These are phyloP conservation scores for Fratercula arctica DNA, from an alignment of 2,797 vertebrate species.

Conservation along the genomic window DNA sequence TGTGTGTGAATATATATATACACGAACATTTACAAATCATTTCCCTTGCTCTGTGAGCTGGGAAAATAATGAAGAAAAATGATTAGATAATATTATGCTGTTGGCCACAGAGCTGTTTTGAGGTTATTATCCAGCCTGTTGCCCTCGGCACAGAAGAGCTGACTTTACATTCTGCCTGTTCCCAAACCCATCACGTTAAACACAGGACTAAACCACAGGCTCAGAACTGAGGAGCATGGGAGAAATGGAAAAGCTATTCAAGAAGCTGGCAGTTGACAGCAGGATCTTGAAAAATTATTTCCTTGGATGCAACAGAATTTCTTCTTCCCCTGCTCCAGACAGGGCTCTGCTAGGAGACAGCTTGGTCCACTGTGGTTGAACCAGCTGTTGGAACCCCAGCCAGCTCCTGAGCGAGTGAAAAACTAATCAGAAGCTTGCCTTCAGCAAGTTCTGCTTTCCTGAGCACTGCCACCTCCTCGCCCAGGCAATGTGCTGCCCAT, in stretches of 20 bases:
- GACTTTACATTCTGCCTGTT: neutral
- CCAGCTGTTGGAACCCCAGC: conserved; percentile 11
- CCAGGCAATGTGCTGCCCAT: neutral
- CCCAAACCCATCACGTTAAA: neutral
- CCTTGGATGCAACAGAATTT: neutral
- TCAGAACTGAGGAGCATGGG: neutral
- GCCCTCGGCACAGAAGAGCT: neutral
- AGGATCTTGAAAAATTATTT: conserved; percentile 21
- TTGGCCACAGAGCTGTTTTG: neutral
- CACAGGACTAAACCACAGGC: neutral
- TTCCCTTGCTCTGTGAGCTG: neutral
- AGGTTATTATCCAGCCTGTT: neutral
- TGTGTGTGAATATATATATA: rapidly evolving
- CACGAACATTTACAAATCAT: neutral
- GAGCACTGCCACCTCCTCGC: rapidly evolving
- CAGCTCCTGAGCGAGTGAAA: neutral
- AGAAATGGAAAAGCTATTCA: conserved; percentile 47
- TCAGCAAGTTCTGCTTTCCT: neutral
- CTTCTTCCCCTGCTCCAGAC: neutral
- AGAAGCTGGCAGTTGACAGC: conserved; percentile 2
- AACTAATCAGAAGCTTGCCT: neutral
- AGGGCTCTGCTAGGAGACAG: neutral
- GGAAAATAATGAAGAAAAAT: neutral
- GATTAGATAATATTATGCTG: neutral
- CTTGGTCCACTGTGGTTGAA: conserved; percentile 5